phyloP scores from a whole-genome alignment of 1,140 invertebrate species.

The Pogonomyrmex californicus region DNA sequence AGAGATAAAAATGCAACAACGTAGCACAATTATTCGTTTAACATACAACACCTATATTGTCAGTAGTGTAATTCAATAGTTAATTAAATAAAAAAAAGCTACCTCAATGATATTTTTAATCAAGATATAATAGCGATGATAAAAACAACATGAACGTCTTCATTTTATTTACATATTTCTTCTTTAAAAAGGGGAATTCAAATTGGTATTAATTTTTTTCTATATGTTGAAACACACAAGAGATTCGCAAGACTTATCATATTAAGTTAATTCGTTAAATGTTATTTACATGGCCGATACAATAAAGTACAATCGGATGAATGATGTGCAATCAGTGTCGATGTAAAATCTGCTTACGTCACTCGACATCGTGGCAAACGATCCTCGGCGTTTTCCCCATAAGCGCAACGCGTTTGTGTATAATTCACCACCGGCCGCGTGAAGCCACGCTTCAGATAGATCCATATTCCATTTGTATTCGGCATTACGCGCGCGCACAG shows the following conservation, averaged over 20 bases:
- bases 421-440: slow-evolving; percentile 76
- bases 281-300: not conserved
- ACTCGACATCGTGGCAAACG: slow-evolving; percentile 43
- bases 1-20: slow-evolving; percentile 67
- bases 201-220: not conserved
- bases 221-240: not conserved
- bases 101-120: not conserved
- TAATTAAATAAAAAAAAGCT: not conserved
- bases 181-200: not conserved
- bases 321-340: not conserved
- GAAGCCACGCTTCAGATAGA: slow-evolving; percentile 59
- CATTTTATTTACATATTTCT: not conserved
- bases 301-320: not conserved
- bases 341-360: slow-evolving; percentile 55
- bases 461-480: slow-evolving; percentile 82
- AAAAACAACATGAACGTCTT: not conserved
- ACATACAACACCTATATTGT: slow-evolving; percentile 18
- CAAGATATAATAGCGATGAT: not conserved
- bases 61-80: slow-evolving; percentile 53
- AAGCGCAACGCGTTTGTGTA: slow-evolving; percentile 70
- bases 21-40: slow-evolving; percentile 75
- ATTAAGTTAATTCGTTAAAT: not conserved
- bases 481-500: slow-evolving; percentile 79
- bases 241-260: not conserved
- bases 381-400: slow-evolving; percentile 66